Evolutionary conservation across 1,140 invertebrate genomes (phyloP), one percentile per base, ranked within the genome.

Genomic region (Cherax destructor): DNA sequence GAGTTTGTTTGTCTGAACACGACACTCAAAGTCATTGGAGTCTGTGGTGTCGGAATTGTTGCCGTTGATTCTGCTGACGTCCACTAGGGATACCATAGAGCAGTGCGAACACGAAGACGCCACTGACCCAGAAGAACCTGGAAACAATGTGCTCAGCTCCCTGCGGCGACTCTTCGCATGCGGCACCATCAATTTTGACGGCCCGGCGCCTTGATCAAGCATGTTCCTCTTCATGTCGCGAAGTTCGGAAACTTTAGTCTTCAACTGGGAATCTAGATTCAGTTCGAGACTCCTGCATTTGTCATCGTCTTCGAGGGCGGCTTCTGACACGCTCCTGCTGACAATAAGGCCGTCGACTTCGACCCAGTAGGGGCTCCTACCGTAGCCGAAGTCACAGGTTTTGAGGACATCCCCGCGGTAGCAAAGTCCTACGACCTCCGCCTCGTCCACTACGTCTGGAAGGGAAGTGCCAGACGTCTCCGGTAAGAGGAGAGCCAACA

Each of bases 371-470:
- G 93, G 93, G 56, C 79, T 87, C 50, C 74, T 92, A 41, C 92
- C 93, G 69, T 93, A 93, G 13, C 80, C 90, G 24, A 59, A 74
- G 30, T 93, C 89, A 74, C 92, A 85, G 3, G 69, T 24, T 52
- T 83, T 86, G 21, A 92, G 50, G 24, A 85, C 72, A 9, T 81
- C 65, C 5, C 69, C 69, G 4, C n/a, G n/a, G 69, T 24, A 74
- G 5, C 69, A 24, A 21, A 74, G n/a, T 9, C 79, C 88, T 1
- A 92, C 81, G 80, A 92, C 89, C 77, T 92, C 92, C 10, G 93
- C 89, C 59, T 93, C 90, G 41, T 91, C 89, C 13, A 93, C 78
- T 5, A 92, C 91, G 90, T 93, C 93, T 18, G 93, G 93, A 5
- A 93, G 86, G 49, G 91, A 16, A 6, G 93, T 18, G 79, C 91